These are phyloP conservation scores for Selenia dentaria DNA, from an alignment of 2,888 invertebrate genomes.

Conservation along the genomic window DNA sequence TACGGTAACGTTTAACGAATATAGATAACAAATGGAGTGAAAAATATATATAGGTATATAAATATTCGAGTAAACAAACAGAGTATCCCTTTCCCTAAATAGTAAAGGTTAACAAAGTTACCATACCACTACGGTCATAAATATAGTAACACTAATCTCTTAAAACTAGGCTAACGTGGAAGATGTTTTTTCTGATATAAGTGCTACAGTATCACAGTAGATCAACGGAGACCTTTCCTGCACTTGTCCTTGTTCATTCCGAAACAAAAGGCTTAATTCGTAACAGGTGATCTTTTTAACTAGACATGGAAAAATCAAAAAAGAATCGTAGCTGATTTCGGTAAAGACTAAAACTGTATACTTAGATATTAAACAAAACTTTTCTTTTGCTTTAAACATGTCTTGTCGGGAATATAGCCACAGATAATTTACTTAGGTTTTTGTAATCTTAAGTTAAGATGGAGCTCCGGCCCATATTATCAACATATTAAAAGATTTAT, in stretches of 20 bases:
- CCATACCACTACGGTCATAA: constrained; percentile 68
- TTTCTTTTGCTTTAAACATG: too few species aligned
- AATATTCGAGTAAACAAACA: constrained; percentile 71
- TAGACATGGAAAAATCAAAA: too few species aligned
- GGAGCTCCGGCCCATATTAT: too few species aligned
- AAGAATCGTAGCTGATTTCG: too few species aligned
- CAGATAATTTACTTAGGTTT: too few species aligned
- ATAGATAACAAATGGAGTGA: constrained; percentile 70
- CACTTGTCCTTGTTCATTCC: constrained; percentile 43
- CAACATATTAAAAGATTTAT: too few species aligned
- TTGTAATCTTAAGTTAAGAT: too few species aligned
- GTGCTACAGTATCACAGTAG: constrained; percentile 82
- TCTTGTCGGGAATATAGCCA: too few species aligned
- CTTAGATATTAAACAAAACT: too few species aligned
- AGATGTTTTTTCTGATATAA: constrained; percentile 68
- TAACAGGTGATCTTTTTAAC: too few species aligned
- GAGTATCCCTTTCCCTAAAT: constrained; percentile 68
- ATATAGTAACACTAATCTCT: constrained; percentile 79
- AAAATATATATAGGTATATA: constrained; percentile 66
- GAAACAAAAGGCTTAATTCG: constrained; percentile 23
- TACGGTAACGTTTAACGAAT: constrained; percentile 71
- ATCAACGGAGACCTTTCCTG: constrained; percentile 66
- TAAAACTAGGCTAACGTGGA: constrained; percentile 78
- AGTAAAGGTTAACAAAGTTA: constrained; percentile 79
- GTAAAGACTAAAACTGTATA: too few species aligned